Evolutionary conservation across 2,113 vertebrate genomes (phyloP), one percentile per base, ranked within the genome.

Genomic region (Plectropomus leopardus): DNA sequence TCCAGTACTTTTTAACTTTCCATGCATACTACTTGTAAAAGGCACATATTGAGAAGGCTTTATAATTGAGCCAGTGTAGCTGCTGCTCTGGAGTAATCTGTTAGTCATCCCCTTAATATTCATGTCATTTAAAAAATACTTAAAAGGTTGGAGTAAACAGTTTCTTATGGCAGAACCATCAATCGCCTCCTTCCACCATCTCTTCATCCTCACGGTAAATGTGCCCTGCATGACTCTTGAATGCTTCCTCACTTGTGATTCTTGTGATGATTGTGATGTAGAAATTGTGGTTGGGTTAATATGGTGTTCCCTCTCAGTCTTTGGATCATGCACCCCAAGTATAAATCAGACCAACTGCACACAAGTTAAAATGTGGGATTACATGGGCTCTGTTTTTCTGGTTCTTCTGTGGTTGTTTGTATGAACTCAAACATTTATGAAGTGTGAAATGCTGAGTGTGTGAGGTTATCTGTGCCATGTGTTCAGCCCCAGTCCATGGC

Each of bases 401-500:
- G n/a, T 15, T 26, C 13, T 26, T 75, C 15, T 26, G 30, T 53
- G 11, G 19, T 68, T 77, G 3, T 80, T 85, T 78, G 73, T 55
- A 65, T 26, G 54, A 57, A 19, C 10, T 11, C 44, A 50, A 40
- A 55, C 23, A 45, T 55, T 55, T 44, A 42, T 73, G 9, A 59
- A 75, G 1, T 75, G 21, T 68, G 50, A 72, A 76, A 65, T 74
- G 42, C 59, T 54, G 3, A 84, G 19, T 75, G 77, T 86, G 74
- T 84, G 71, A 86, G 65, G 65, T 77, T 76, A 50, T 72, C 36
- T 89, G 14, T 90, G 78, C 63, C 70, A 36, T 90, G 66, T 91
- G 83, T 88, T 79, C 88, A 95, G 94, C 94, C 92, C 8, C 91
- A 99, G 94, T 99, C 98, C 60, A 99, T 99, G 97, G 98, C 98